phyloP scores from a whole-genome alignment of 2,888 invertebrate genomes.

The Trichogramma evanescens region DNA sequence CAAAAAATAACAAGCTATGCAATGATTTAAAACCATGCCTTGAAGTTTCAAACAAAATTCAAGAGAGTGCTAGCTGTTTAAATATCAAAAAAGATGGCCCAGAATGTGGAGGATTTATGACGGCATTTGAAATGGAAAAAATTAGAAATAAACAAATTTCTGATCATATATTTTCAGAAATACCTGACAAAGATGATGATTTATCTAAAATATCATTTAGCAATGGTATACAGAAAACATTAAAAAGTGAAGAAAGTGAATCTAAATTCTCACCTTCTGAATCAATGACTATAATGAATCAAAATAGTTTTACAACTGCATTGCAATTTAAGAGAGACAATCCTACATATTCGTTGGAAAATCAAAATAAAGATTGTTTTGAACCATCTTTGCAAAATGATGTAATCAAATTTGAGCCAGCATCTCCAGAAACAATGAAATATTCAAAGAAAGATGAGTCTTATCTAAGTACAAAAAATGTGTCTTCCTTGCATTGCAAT shows the following conservation, averaged over 20 bases:
- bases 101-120: slow-evolving; percentile 14
- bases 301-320: neutral
- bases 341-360: neutral
- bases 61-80: neutral
- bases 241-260: too few species aligned
- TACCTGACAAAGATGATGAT: neutral
- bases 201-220: neutral
- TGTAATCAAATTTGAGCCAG: neutral
- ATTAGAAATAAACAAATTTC: slow-evolving; percentile 2
- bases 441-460: too few species aligned
- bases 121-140: slow-evolving; percentile 17
- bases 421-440: neutral
- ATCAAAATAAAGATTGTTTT: neutral
- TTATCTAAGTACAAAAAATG: too few species aligned
- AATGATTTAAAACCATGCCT: slow-evolving; percentile 45
- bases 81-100: neutral
- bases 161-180: slow-evolving; percentile 3
- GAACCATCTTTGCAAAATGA: neutral
- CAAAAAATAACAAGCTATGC: slow-evolving; percentile 48
- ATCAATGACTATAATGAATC: too few species aligned
- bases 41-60: neutral
- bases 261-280: too few species aligned
- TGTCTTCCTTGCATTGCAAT: too few species aligned
- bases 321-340: neutral
- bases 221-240: neutral